phyloP scores from a whole-genome alignment of 2,113 vertebrate species.

The Gnathonemus longibarbis region DNA sequence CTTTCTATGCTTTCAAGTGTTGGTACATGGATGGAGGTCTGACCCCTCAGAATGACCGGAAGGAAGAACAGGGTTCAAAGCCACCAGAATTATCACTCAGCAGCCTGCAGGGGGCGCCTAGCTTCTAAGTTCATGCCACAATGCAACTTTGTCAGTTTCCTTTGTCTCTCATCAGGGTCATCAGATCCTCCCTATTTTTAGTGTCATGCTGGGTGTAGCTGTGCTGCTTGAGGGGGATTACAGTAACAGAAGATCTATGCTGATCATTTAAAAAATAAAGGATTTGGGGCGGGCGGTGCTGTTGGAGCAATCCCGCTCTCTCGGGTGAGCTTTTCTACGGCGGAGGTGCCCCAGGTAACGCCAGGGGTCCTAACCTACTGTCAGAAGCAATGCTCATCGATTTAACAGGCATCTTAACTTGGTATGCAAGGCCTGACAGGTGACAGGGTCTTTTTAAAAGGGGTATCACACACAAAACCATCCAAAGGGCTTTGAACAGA shows the following conservation, averaged over 20 bases:
- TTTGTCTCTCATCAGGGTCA: neutral
- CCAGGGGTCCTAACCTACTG: neutral
- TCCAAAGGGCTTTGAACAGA: neutral
- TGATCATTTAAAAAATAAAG: neutral
- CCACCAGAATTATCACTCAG: neutral
- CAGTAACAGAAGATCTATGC: neutral
- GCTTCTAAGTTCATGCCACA: neutral
- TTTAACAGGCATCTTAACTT: neutral
- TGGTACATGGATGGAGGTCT: neutral
- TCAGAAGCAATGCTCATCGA: neutral
- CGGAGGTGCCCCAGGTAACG: neutral
- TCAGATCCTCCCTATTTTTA: constrained; percentile 42
- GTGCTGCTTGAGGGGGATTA: constrained; percentile 24
- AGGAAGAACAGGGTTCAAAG: neutral
- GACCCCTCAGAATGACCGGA: neutral
- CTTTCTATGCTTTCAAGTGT: neutral
- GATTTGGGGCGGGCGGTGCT: neutral
- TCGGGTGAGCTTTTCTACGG: neutral
- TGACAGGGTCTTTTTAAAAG: neutral
- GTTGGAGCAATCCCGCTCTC: neutral
- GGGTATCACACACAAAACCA: neutral
- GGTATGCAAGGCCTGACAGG: neutral
- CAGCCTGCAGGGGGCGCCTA: neutral
- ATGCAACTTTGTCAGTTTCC: constrained; percentile 11
- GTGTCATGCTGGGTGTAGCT: constrained; percentile 16